Base-by-base conservation (phyloP, 2,888 invertebrate genomes). In the Oegoconia quadripuncta region DNA sequence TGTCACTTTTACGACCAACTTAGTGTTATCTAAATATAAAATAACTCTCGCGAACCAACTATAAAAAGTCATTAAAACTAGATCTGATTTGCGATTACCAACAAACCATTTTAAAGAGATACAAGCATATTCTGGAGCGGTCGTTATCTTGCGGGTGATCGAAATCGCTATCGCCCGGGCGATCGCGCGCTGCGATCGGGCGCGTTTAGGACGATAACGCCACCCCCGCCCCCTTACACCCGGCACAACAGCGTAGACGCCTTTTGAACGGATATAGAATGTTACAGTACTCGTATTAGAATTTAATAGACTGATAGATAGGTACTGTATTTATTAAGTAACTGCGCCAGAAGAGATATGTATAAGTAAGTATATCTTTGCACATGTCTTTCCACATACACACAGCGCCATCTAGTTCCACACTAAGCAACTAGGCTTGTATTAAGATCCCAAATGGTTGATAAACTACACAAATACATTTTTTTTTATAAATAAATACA, bases 71-170 rank as follows among this genome's bases (percentile, higher is more conserved):
- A 73, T 74, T 74, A 74, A 68, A 74, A 68, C 59, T 59, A 67
- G 78, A 79, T 79, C 51, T 60, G 46, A 52, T 45, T 25, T 39
- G 50, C 52, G 79, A 79, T 78, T 70, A 61, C 46, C 50, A 55
- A 70, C 64, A 69, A 73, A 76, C 62, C 65, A 71, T 75, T 65
- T 71, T 74, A 62, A 65, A 71, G 71, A 74, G 77, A 77, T 75
- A 76, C 67, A 66, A 69, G 61, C 72, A 63, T 68, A 64, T 58
- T 62, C 59, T 64, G 58, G 54, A 57, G 58, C 48, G 54, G 55
- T 50, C 48, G 39, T 45, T 55, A 74, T 75, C 74, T n/a, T n/a
- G 61, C 58, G 56, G 61, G 56, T 56, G 56, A 54, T 65, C n/a
- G n/a, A n/a, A 52, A 75, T 75, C 53, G 38, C 34, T 51, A 58